Evolutionary conservation across 2,888 invertebrate genomes (phyloP), one percentile per base, ranked within the genome.

Genomic region (Chrysina gloriosa): DNA sequence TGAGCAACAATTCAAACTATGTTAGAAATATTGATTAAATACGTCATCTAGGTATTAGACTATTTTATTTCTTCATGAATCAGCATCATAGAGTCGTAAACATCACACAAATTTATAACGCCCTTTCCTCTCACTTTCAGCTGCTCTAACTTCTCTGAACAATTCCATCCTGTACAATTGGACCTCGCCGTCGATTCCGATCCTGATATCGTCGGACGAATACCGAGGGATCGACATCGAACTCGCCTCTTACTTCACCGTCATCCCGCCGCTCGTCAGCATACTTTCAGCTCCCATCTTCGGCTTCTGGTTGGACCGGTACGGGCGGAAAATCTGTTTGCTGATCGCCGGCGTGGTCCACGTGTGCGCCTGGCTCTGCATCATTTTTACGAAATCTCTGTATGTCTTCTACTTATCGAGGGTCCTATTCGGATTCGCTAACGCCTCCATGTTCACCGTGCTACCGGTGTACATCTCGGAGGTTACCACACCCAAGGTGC

Each of bases 391-490:
- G 1, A 72, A 63, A 50, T 73, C 68, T 3, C 69, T 78, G 0
- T 75, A 74, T 19, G 47, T 78, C 3, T 76, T 78, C 29, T 78
- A 78, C 54, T 39, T 75, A 6, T 77, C 70, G 14, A 73, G 29
- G 63, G 71, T 69, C 67, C 65, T 74, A 1, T 77, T 76, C 16
- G 79, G 79, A 1, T 65, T 77, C 16, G 72, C 74, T 1, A 78
- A 78, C 70, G 77, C 77, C 2, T 74, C 73, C 6, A 64, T 72
- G 19, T 63, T 78, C 21, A 72, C 72, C 2, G 68, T 76, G 0
- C 27, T 78, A 0, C 76, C 77, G 0, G 72, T 75, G 39, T 79
- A 78, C 70, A 74, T 78, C 16, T 74, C 76, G 2, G 79, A 79
- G 71, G 70, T 78, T 7, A 69, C 77, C 7, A 73, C 75, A 21